Evolutionary conservation across 2,888 invertebrate genomes (phyloP).

Genomic region (Lithophane socia): DNA sequence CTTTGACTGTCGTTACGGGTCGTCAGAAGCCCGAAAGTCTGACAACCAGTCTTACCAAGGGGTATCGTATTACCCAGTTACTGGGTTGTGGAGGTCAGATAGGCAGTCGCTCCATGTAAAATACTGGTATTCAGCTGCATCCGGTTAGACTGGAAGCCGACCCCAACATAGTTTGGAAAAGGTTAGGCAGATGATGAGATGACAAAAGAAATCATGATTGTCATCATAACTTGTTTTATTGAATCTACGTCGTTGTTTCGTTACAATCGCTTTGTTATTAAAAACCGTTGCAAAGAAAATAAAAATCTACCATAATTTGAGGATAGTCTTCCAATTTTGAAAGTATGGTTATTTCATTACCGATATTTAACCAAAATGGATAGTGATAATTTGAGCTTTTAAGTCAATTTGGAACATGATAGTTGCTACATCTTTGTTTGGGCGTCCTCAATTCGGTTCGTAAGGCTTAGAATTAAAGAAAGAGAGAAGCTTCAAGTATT

Average conservation of each 20-base stretch:
- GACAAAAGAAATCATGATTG: too few species aligned
- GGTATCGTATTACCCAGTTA: too few species aligned
- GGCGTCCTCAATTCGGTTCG: background rate
- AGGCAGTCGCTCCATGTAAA: too few species aligned
- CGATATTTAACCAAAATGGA: constrained; percentile 17
- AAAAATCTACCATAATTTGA: background rate
- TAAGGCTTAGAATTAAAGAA: constrained; percentile 15
- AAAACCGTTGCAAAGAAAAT: background rate
- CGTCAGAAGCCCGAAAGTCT: too few species aligned
- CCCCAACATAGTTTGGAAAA: too few species aligned
- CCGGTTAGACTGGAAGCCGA: too few species aligned
- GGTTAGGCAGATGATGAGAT: too few species aligned
- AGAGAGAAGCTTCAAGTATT: background rate
- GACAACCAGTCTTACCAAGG: too few species aligned
- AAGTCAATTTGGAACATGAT: constrained; percentile 5
- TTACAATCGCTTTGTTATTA: background rate
- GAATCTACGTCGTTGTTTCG: background rate
- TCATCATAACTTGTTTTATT: background rate
- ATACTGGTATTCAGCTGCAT: too few species aligned
- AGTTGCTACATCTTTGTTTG: constrained; percentile 4
- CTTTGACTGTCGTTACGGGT: too few species aligned
- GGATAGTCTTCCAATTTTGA: constrained; percentile 1
- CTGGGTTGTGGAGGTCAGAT: too few species aligned
- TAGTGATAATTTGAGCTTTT: background rate
- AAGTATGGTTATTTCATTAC: background rate